Percentiles rank a stretch among this genome's conserved stretches.
Evolutionary conservation across 2,888 invertebrate genomes (phyloP).

Genomic region (Schizotus pectinicornis): DNA sequence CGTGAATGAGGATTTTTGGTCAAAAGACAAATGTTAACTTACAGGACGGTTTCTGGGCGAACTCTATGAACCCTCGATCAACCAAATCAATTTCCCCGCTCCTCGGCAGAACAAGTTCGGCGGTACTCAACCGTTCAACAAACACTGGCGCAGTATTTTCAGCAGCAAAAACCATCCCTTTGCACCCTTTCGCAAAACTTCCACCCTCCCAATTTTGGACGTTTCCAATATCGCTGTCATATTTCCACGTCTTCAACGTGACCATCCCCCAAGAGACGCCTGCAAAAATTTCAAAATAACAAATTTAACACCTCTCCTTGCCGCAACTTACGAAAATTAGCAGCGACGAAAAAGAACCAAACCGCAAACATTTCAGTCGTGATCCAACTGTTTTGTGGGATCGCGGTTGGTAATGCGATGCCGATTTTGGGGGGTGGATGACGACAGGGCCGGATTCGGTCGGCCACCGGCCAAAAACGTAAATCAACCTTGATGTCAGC

Average conservation of each 20-base stretch:
- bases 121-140: slow-evolving; percentile 28
- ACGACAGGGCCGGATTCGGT: background rate
- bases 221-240: slow-evolving; percentile 25
- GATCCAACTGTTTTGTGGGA: background rate
- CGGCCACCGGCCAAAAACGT: background rate
- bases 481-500: too few relatives aligned
- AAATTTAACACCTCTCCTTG: background rate
- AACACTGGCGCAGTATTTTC: slow-evolving; percentile 26
- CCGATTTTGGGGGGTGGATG: background rate
- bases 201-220: slow-evolving; percentile 30
- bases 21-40: slow-evolving; percentile 35
- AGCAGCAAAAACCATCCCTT: slow-evolving; percentile 29
- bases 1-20: too few relatives aligned
- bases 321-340: background rate
- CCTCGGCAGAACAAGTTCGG: slow-evolving; percentile 56
- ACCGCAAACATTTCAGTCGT: too few relatives aligned
- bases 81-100: slow-evolving; percentile 57
- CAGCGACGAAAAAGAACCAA: background rate
- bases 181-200: slow-evolving; percentile 19
- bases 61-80: slow-evolving; percentile 45
- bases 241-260: slow-evolving; percentile 19
- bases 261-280: too few relatives aligned
- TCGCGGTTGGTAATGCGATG: background rate
- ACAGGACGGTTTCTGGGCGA: slow-evolving; percentile 50
- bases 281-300: too few relatives aligned